phyloP scores from a whole-genome alignment of 2,888 invertebrate genomes.

The Caradrina clavipalpis region DNA sequence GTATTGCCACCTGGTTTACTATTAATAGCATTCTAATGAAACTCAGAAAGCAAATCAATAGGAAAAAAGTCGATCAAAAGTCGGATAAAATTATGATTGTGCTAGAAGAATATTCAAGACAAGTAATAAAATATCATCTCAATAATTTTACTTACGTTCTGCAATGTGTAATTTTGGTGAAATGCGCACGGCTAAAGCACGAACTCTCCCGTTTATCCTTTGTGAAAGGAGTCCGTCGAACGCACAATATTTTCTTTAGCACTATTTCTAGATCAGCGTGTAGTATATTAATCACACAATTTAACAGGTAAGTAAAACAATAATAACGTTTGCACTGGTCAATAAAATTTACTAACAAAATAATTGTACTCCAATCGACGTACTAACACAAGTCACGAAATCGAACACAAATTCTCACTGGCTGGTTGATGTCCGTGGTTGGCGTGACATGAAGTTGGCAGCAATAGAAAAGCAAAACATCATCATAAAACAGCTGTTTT shows the following conservation, averaged over 20 bases:
- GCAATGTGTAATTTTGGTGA: constrained; percentile 66
- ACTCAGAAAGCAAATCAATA: constrained; percentile 21
- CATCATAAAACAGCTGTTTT: constrained; percentile 80
- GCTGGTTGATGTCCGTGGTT: constrained; percentile 58
- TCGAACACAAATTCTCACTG: constrained; percentile 75
- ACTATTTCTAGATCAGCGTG: constrained; percentile 53
- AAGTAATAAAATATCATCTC: neutral
- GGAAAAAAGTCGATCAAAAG: neutral
- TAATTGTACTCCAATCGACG: constrained; percentile 68
- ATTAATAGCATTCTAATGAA: constrained; percentile 24
- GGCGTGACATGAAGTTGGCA: constrained; percentile 77
- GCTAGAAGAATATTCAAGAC: constrained; percentile 6
- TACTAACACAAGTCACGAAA: constrained; percentile 68
- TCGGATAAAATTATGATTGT: neutral
- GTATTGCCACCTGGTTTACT: constrained; percentile 14
- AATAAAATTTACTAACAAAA: constrained; percentile 75
- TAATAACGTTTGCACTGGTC: constrained; percentile 67
- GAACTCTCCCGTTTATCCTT: constrained; percentile 79
- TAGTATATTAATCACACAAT: constrained; percentile 50
- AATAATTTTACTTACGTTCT: constrained; percentile 73
- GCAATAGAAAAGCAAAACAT: constrained; percentile 77
- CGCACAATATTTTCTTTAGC: constrained; percentile 68
- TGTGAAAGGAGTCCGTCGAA: constrained; percentile 81
- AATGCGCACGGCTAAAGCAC: constrained; percentile 72
- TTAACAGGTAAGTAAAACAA: constrained; percentile 57